Base-by-base conservation (phyloP, 2,888 invertebrate genomes). In the Eumerus sabulonum region DNA sequence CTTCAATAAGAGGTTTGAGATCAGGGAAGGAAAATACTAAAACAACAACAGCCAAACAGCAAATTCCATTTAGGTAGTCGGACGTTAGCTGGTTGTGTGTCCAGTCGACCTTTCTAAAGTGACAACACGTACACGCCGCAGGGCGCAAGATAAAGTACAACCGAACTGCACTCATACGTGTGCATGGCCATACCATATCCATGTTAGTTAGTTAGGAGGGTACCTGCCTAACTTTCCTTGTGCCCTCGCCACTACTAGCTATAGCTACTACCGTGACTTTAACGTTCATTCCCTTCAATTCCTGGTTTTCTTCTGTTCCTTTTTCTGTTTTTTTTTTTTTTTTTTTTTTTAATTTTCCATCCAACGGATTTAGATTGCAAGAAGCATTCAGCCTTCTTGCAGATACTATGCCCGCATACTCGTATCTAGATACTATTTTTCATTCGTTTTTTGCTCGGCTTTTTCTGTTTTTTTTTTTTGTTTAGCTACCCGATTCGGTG, bases 221-320 rank as follows among this genome's bases (percentile, higher is more conserved):
- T 40, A n/a, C 40, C 40, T n/a, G 7, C 27, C 3, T 27, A 27
- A 2, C 27, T 27, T 7, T 27, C 27, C 27, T 2, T 4, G 27
- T 27, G 7, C 27, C 27, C 3, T 27, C 7, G 27, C 27, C 3
- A 27, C 27, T 40, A 13, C 44, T 12, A 17, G 9, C 36, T 14
- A 27, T n/a, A 9, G 17, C 2, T 17, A 12, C 13, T n/a, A 40
- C 36, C 18, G 16, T 36, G 13, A 42, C 63, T 63, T 71, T 50
- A 64, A 47, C 45, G 45, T 59, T 72, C 64, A 53, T 51, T 72
- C 64, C 72, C 57, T 72, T 72, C 57, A 59, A 72, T 72, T 72
- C 64, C 59, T 51, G 64, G 64, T 64, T 64, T 64, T 45, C 19
- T 72, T 27, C 45, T 4, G 36, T 17, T 36, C 40, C 48, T 54